Percentiles rank a stretch among this genome's conserved stretches.
Conservation (phyloP, 2,797 vertebrate genomes). For the Crenuchus spilurus region DNA sequence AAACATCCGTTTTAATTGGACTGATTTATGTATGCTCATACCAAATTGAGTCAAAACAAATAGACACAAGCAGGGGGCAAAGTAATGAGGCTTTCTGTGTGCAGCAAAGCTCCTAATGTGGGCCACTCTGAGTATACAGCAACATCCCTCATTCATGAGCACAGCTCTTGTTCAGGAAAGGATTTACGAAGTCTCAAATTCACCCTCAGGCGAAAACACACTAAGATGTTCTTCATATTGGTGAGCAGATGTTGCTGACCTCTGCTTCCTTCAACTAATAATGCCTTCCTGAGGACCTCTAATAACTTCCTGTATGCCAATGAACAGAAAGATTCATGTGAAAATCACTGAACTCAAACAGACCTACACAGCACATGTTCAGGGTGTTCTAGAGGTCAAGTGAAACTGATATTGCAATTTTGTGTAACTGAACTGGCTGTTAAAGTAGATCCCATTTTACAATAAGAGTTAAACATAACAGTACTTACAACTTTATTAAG, state of each 20-base stretch:
- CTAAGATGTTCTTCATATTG: slow-evolving; percentile 30
- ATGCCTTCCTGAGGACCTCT: slow-evolving; percentile 22
- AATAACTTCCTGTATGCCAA: slow-evolving; percentile 32
- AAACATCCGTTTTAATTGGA: slow-evolving; percentile 53
- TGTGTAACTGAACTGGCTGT: neutral
- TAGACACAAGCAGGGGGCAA: slow-evolving; percentile 60
- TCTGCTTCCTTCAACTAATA: slow-evolving; percentile 31
- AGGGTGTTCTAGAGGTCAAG: neutral
- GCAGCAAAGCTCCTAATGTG: slow-evolving; percentile 57
- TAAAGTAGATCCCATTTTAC: neutral
- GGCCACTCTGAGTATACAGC: slow-evolving; percentile 39
- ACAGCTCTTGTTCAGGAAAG: slow-evolving; percentile 53
- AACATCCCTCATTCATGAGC: slow-evolving; percentile 26
- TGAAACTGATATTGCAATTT: neutral
- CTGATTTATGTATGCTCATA: slow-evolving; percentile 56
- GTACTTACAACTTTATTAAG: too few species aligned
- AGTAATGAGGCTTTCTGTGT: slow-evolving; percentile 52
- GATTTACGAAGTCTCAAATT: slow-evolving; percentile 56
- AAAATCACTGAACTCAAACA: neutral
- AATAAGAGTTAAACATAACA: too few species aligned
- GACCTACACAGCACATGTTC: neutral
- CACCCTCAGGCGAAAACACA: slow-evolving; percentile 42
- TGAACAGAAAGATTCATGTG: neutral
- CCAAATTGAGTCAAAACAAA: slow-evolving; percentile 24
- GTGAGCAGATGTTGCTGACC: slow-evolving; percentile 21